Evolutionary conservation across 2,888 invertebrate genomes (phyloP).

Genomic region (Lasioglossum oenotherae): DNA sequence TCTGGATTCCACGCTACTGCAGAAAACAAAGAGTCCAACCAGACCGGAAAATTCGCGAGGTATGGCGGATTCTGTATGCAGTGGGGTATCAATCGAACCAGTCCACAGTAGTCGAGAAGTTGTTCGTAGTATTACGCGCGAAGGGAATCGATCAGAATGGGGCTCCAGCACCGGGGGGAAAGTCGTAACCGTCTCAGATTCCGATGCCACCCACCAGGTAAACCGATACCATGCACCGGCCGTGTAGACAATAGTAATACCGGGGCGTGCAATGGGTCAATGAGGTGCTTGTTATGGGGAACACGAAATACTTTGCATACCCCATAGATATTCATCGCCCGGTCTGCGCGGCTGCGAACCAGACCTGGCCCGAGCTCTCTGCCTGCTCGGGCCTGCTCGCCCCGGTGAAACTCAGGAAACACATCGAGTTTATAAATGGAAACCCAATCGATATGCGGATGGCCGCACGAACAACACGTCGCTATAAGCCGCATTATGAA

Average conservation of each 20-base stretch:
- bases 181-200: conserved; percentile 71
- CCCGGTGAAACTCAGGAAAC: conserved; percentile 68
- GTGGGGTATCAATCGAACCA: background rate
- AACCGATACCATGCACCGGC: conserved; percentile 77
- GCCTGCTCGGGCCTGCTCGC: background rate
- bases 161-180: conserved; percentile 52
- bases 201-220: conserved; percentile 77
- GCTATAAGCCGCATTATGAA: conserved; percentile 51
- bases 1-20: background rate
- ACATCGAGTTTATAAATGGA: conserved; percentile 54
- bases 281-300: conserved; percentile 83
- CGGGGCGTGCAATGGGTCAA: conserved; percentile 80
- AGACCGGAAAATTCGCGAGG: background rate
- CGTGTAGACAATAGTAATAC: conserved; percentile 78
- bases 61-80: background rate
- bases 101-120: conserved; percentile 1
- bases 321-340: conserved; percentile 81
- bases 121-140: background rate
- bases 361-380: conserved; percentile 11
- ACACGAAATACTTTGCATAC: conserved; percentile 83
- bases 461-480: conserved; percentile 28
- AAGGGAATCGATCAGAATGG: conserved; percentile 44
- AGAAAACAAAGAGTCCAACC: background rate
- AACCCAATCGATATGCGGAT: conserved; percentile 58
- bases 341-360: conserved; percentile 43